Conservation (phyloP, 2,888 invertebrate genomes). For the Cylloceria caligata region DNA sequence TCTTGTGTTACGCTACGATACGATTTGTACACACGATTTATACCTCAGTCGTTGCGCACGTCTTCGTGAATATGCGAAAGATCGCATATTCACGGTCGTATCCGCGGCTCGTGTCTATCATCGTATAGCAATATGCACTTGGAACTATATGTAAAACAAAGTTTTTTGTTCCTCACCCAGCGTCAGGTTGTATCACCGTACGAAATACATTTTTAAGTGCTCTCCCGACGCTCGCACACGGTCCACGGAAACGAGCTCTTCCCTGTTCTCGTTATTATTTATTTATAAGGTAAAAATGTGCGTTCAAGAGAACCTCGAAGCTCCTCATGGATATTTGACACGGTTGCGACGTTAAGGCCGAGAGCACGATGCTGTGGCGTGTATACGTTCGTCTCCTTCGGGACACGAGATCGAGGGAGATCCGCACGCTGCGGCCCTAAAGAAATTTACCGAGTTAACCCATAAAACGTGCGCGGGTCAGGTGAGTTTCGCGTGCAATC, state of each 20-base stretch:
- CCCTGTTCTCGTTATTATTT: slow-evolving; percentile 47
- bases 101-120: not conserved
- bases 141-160: slow-evolving; percentile 1
- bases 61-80: too few species aligned
- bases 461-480: slow-evolving; percentile 56
- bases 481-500: slow-evolving; percentile 58
- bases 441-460: slow-evolving; percentile 60
- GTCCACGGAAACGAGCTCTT: slow-evolving; percentile 7
- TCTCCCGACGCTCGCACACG: slow-evolving; percentile 11
- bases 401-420: slow-evolving; percentile 50
- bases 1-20: slow-evolving; percentile 24
- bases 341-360: slow-evolving; percentile 45
- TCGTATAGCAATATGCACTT: slow-evolving; percentile 8
- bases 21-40: slow-evolving; percentile 62
- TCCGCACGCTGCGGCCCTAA: slow-evolving; percentile 38
- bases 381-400: slow-evolving; percentile 37
- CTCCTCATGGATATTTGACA: slow-evolving; percentile 65
- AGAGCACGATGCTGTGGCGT: slow-evolving; percentile 11
- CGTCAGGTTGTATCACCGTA: slow-evolving; percentile 42
- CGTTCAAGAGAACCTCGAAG: slow-evolving; percentile 46
- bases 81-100: slow-evolving; percentile 38
- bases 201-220: slow-evolving; percentile 47
- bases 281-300: slow-evolving; percentile 63
- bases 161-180: slow-evolving; percentile 19
- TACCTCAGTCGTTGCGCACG: slow-evolving; percentile 51